phyloP scores from a whole-genome alignment of 1,140 invertebrate genomes.

The Drosophila mayri region DNA sequence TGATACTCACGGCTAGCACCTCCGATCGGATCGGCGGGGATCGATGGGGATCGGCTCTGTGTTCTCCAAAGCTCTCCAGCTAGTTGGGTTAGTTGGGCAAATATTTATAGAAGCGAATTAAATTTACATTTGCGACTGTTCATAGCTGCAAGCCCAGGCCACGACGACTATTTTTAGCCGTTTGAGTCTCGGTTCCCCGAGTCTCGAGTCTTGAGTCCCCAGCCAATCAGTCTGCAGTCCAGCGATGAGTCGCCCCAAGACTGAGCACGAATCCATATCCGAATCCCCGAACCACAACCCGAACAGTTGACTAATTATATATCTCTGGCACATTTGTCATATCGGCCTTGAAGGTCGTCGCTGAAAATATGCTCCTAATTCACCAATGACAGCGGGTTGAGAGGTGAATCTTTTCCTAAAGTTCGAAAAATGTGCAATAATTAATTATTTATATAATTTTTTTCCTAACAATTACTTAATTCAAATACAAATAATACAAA shows the following conservation, averaged over 20 bases:
- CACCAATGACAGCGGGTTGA: constrained; percentile 4
- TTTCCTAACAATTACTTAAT: background rate
- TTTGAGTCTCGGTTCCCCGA: constrained; percentile 34
- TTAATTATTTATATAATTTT: background rate
- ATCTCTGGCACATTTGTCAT: constrained; percentile 26
- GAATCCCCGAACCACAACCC: constrained; percentile 3
- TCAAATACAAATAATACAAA: too few relatives aligned
- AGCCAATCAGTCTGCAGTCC: constrained; percentile 65
- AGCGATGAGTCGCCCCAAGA: constrained; percentile 17
- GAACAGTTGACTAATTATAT: constrained; percentile 31
- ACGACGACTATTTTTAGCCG: constrained; percentile 58
- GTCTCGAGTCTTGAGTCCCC: constrained; percentile 16
- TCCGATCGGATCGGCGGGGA: background rate
- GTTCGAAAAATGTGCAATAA: background rate
- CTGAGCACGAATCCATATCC: constrained; percentile 15
- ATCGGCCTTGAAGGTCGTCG: constrained; percentile 17
- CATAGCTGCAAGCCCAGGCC: constrained; percentile 20
- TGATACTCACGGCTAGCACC: constrained; percentile 44
- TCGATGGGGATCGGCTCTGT: background rate
- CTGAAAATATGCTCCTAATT: constrained; percentile 23
- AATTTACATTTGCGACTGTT: constrained; percentile 33
- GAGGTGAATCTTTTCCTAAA: background rate
- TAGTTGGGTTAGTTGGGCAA: constrained; percentile 74
- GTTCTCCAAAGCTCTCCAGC: background rate
- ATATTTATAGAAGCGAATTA: constrained; percentile 74